A percentile compares a stretch with the other conserved stretches of the same genome.
These are phyloP conservation scores for Archips crataeganus DNA, from an alignment of 2,888 invertebrate genomes.

Conservation along the genomic window DNA sequence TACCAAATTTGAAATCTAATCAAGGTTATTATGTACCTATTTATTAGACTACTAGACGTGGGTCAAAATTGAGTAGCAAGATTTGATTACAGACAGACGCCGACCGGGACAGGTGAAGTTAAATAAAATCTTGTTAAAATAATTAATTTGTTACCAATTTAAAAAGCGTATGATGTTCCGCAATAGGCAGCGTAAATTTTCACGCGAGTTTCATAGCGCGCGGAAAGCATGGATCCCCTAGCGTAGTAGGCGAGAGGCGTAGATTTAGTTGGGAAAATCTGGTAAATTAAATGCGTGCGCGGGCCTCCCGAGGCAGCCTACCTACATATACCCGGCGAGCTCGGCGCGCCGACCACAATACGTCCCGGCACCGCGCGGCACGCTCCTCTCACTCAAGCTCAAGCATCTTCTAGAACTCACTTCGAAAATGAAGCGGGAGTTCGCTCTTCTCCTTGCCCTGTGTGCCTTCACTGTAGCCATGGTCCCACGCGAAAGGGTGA, in stretches of 20 bases:
- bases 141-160: no score
- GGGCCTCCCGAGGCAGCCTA: conserved; percentile 19
- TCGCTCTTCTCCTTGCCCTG: conserved; percentile 59
- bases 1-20: no score
- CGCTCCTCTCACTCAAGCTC: conserved; percentile 16
- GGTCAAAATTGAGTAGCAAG: no score
- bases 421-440: conserved; percentile 60
- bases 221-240: conserved; percentile 24
- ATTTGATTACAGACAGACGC: no score
- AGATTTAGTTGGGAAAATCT: conserved; percentile 39
- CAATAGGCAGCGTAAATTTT: not conserved
- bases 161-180: no score
- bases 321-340: conserved; percentile 30
- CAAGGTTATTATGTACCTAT: no score
- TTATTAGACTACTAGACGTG: no score
- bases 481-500: conserved; percentile 68
- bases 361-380: conserved; percentile 33
- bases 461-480: conserved; percentile 63
- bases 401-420: conserved; percentile 28
- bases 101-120: no score
- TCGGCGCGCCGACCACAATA: conserved; percentile 26
- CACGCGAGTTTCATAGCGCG: not conserved
- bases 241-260: conserved; percentile 28
- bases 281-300: conserved; percentile 14
- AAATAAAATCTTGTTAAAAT: not conserved